Evolutionary conservation across 2,797 vertebrate genomes (phyloP).

Genomic region (Enteromius fasciolatus): DNA sequence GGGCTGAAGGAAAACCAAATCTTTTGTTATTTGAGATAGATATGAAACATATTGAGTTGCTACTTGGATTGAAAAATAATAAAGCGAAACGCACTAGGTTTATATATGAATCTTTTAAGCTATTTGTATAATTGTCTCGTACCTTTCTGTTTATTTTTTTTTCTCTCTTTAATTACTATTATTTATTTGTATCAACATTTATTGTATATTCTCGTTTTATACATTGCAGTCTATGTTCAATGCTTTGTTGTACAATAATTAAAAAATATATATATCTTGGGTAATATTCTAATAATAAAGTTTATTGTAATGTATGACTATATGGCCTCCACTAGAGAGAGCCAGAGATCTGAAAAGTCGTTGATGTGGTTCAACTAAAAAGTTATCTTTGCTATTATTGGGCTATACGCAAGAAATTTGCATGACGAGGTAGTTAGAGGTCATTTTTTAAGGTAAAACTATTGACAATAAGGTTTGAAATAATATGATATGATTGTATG

Average conservation of each 20-base stretch:
- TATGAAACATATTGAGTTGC: not conserved
- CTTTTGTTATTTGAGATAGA: not conserved
- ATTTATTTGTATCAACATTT: no score
- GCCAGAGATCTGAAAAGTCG: not conserved
- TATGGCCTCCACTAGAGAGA: slow-evolving; percentile 11
- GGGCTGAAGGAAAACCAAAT: not conserved
- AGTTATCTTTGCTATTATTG: not conserved
- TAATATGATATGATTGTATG: not conserved
- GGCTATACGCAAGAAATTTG: not conserved
- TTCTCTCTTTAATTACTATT: no score
- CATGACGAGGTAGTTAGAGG: not conserved
- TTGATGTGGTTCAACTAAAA: not conserved
- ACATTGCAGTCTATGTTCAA: no score
- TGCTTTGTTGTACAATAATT: no score
- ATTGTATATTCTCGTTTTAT: no score
- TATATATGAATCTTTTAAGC: no score
- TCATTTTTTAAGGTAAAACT: not conserved
- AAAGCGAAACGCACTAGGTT: no score
- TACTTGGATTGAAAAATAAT: not conserved
- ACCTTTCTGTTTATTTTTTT: no score
- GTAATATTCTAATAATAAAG: not conserved
- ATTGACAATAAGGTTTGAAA: not conserved
- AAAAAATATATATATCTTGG: no score
- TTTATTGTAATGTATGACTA: not conserved
- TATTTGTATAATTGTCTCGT: no score